Conservation (phyloP, 92 coral and sea anemone genomes). For the Epizoanthus fatuus region DNA sequence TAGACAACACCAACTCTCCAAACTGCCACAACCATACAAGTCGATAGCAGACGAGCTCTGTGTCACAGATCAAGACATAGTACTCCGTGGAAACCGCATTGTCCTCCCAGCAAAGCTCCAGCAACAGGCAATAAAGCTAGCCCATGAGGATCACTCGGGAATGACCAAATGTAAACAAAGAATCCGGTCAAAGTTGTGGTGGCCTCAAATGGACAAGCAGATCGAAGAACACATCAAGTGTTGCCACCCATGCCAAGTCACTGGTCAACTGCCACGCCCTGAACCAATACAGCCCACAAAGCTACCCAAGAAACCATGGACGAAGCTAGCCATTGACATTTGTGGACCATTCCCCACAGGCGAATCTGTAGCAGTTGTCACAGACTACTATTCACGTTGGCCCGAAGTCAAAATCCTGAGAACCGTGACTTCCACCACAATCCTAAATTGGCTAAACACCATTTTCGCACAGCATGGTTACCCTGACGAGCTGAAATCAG, state of each 20-base stretch:
- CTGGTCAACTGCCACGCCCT: slow-evolving; percentile 5
- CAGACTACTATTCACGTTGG: slow-evolving; percentile 27
- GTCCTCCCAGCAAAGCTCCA: slow-evolving; percentile 49
- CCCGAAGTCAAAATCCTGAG: slow-evolving; percentile 12
- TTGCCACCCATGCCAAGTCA: slow-evolving; percentile 49
- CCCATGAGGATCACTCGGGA: slow-evolving; percentile 61
- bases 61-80: too few relatives aligned
- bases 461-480: slow-evolving; percentile 20
- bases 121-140: slow-evolving; percentile 29
- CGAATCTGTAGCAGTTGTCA: neutral
- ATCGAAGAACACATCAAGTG: slow-evolving; percentile 50
- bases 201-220: slow-evolving; percentile 66
- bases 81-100: slow-evolving; percentile 2
- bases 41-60: too few relatives aligned
- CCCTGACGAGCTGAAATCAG: neutral
- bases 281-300: slow-evolving; percentile 17
- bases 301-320: slow-evolving; percentile 13
- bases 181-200: slow-evolving; percentile 57
- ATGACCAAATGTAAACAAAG: slow-evolving; percentile 57
- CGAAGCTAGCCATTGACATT: slow-evolving; percentile 8
- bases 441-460: slow-evolving; percentile 10
- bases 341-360: slow-evolving; percentile 21
- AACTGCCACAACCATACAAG: too few relatives aligned
- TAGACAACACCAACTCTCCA: slow-evolving; percentile 9
- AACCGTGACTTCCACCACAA: slow-evolving; percentile 28